These are phyloP conservation scores for Zygogramma bicolorata DNA, from an alignment of 2,888 invertebrate species.

Conservation along the genomic window DNA sequence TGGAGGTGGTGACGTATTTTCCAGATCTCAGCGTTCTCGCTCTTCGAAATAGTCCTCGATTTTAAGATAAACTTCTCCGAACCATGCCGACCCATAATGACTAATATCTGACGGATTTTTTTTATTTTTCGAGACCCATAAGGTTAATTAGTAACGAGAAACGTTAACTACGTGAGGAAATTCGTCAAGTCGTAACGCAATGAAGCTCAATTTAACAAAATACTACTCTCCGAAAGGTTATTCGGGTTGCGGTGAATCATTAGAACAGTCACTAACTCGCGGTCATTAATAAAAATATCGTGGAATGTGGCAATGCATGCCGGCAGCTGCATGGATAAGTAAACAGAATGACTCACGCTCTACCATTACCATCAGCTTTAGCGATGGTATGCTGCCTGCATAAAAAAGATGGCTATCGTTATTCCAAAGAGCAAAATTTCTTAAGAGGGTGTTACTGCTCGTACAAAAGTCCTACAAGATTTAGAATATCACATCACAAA, in stretches of 20 bases:
- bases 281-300: neutral
- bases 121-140: neutral
- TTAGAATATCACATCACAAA: too few species aligned
- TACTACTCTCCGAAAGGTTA: neutral
- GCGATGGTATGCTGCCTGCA: neutral
- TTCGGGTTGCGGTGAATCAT: neutral
- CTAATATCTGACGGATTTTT: neutral
- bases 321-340: neutral
- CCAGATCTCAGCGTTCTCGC: too few species aligned
- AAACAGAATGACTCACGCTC: neutral
- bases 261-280: neutral
- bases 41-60: neutral
- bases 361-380: neutral
- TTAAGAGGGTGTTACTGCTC: too few species aligned
- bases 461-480: too few species aligned
- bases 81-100: neutral
- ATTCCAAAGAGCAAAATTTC: neutral
- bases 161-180: slow-evolving; percentile 29
- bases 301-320: neutral
- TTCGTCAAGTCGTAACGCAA: slow-evolving; percentile 21
- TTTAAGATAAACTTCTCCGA: too few species aligned
- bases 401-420: neutral
- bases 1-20: too few species aligned
- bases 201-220: slow-evolving; percentile 22
- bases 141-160: slow-evolving; percentile 28